These are phyloP conservation scores for Lasiurus borealis DNA, from an alignment of 2,113 vertebrate species.

Conservation along the genomic window DNA sequence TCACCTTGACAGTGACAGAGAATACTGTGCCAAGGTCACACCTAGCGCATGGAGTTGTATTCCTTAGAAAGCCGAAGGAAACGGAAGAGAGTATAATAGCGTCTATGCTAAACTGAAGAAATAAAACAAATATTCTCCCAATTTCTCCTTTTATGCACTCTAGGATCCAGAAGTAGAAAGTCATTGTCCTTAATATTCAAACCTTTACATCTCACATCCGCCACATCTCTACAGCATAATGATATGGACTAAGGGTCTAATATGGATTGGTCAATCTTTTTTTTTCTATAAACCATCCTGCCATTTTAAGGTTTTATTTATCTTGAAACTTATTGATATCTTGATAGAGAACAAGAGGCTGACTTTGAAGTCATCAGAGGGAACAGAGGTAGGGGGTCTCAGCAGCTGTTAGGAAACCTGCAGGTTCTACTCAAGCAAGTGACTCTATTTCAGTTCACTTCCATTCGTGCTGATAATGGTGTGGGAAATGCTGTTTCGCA, in stretches of 20 bases:
- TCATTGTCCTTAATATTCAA: neutral
- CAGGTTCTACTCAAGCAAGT: constrained; percentile 53
- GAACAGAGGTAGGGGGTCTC: neutral
- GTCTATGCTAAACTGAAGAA: neutral
- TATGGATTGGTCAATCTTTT: neutral
- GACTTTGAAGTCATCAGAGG: constrained; percentile 56
- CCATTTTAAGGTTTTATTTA: constrained; percentile 12
- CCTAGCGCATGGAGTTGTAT: neutral
- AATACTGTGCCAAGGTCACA: neutral
- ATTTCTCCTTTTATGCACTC: neutral
- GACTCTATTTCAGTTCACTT: constrained; percentile 46
- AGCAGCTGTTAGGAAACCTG: constrained; percentile 1
- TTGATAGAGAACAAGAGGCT: constrained; percentile 35
- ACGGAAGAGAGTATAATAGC: neutral
- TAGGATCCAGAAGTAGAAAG: neutral
- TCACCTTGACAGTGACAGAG: neutral
- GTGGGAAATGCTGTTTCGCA: constrained; percentile 55
- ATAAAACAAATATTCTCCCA: neutral
- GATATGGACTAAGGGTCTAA: neutral
- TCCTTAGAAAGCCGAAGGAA: neutral
- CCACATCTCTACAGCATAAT: neutral
- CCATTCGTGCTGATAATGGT: constrained; percentile 61
- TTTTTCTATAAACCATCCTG: neutral
- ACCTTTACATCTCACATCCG: neutral
- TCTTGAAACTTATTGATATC: neutral